These are phyloP conservation scores for Myotis pilosus DNA, from an alignment of 2,797 vertebrate species.

Conservation along the genomic window DNA sequence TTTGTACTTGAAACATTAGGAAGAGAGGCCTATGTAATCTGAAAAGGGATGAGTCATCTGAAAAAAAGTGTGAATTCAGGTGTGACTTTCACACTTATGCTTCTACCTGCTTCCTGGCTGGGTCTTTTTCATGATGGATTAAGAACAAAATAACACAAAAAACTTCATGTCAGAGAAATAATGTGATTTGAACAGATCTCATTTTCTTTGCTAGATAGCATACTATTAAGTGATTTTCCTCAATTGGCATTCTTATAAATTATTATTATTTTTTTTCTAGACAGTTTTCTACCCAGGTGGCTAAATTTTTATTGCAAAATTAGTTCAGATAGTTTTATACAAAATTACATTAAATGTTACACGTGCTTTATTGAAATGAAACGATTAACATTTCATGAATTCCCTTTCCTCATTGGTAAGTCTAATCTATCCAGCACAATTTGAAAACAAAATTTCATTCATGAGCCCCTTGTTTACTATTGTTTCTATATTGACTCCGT, in stretches of 20 bases:
- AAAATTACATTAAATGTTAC: slow-evolving; percentile 38
- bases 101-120: background rate
- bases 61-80: background rate
- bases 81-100: background rate
- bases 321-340: background rate
- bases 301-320: slow-evolving; percentile 44
- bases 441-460: slow-evolving; percentile 35
- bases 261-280: slow-evolving; percentile 51
- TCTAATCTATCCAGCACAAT: slow-evolving; percentile 14
- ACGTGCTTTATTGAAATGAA: slow-evolving; percentile 9
- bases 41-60: background rate
- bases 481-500: slow-evolving; percentile 21
- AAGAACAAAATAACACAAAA: slow-evolving; percentile 8
- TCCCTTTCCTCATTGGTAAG: background rate
- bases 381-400: slow-evolving; percentile 45
- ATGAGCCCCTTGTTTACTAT: slow-evolving; percentile 31
- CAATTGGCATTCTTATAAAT: slow-evolving; percentile 10
- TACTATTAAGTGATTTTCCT: slow-evolving; percentile 23
- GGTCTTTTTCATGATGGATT: background rate
- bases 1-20: background rate
- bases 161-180: background rate
- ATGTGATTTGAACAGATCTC: slow-evolving; percentile 6
- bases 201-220: background rate
- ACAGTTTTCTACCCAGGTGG: slow-evolving; percentile 37
- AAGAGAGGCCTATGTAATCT: background rate